phyloP scores from a whole-genome alignment of 2,797 vertebrate genomes.

The Periparus ater region DNA sequence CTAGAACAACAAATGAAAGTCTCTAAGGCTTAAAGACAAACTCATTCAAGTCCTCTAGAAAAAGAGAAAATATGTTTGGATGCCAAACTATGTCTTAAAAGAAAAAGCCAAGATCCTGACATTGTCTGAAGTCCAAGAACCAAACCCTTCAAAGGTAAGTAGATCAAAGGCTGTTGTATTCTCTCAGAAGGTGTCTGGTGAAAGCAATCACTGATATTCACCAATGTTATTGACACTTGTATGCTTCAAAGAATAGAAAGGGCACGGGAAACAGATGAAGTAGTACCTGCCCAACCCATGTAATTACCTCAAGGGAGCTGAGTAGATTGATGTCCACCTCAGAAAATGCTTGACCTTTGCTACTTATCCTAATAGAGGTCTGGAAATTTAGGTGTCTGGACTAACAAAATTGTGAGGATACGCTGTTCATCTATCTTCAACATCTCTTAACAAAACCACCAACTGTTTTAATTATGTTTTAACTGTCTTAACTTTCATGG shows the following conservation, averaged over 20 bases:
- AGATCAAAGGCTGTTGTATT: slow-evolving; percentile 54
- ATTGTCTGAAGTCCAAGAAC: slow-evolving; percentile 25
- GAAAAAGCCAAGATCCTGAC: slow-evolving; percentile 15
- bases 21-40: not conserved
- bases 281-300: not conserved
- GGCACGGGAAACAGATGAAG: not conserved
- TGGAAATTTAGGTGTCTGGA: not conserved
- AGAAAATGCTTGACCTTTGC: not conserved
- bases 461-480: not conserved
- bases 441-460: not conserved
- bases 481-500: not conserved
- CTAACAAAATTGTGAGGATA: not conserved
- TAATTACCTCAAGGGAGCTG: not conserved
- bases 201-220: slow-evolving; percentile 35
- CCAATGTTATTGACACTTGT: not conserved
- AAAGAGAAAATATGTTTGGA: not conserved
- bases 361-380: not conserved
- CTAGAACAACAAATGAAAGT: not conserved
- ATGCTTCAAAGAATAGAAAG: slow-evolving; percentile 28
- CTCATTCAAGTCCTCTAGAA: not conserved
- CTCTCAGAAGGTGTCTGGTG: not conserved
- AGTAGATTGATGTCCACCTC: not conserved
- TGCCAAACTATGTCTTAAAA: slow-evolving; percentile 18
- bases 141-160: slow-evolving; percentile 40
- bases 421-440: not conserved